Evolutionary conservation across 2,888 invertebrate genomes (phyloP), one percentile per base, ranked within the genome.

Genomic region (Agrilus mali): DNA sequence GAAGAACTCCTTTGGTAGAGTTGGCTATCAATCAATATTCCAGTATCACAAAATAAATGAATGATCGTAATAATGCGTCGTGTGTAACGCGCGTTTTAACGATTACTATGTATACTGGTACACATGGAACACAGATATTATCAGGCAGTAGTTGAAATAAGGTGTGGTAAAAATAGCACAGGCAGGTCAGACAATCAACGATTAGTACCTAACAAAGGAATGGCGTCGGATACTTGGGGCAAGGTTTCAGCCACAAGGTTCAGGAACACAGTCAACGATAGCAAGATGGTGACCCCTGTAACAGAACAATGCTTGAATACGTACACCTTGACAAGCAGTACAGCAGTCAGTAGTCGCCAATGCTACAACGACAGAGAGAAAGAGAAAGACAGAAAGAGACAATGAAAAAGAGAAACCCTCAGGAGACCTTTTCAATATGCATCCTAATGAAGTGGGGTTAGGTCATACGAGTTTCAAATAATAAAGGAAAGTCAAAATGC

Each of bases 181-280:
- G 66, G 67, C 66, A 67, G 65, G 66, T 66, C 66, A 66, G 66
- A 67, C 66, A 66, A 66, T 62, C 60, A 69, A 67, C 65, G 67
- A 60, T 64, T 65, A 66, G 66, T 87, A 92, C 96, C 96, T 86
- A 97, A 94, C 79, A 97, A 80, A 75, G 97, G 96, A 77, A 97
- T 94, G 74, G 96, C 95, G 77, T 96, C 96, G 74, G 96, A 96
- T 74, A 96, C 96, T 80, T 92, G 94, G 73, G 96, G 96, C 86
- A 96, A 89, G 75, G 95, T 94, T 83, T 96, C 95, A 63, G 95
- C 94, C 74, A 97, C 95, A 80, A 96, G 86, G 80, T 96, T 92
- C 79, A 96, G 88, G 82, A 97, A 97, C 79, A 97, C 95, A 78
- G 95, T 96, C 80, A 97, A 86, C 74, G 96, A 96, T 72, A 97